phyloP scores from a whole-genome alignment of 2,797 vertebrate genomes.

The Xenops minutus region DNA sequence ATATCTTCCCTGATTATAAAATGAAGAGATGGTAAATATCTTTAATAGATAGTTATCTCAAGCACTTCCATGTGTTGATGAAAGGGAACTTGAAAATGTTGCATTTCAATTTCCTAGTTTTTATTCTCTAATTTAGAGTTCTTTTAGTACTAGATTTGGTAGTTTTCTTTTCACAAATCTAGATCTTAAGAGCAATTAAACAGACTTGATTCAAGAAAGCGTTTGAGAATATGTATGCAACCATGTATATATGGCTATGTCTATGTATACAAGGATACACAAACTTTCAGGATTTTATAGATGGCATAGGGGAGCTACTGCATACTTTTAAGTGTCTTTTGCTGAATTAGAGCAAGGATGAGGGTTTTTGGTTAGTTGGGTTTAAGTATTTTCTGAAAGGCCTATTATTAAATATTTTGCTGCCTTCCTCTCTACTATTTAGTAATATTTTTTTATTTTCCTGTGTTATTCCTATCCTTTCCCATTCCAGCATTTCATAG shows the following conservation, averaged over 20 bases:
- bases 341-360: not conserved
- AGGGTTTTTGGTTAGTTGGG: rapidly evolving
- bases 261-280: not conserved
- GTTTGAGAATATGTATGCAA: not conserved
- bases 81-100: not conserved
- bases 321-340: not conserved
- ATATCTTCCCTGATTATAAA: not conserved
- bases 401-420: not conserved
- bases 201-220: not conserved
- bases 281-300: not conserved
- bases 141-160: not conserved
- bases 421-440: not conserved
- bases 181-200: not conserved
- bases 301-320: not conserved
- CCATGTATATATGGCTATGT: not conserved
- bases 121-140: not conserved
- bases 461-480: not conserved
- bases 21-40: not conserved
- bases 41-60: not conserved
- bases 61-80: not conserved
- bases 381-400: not conserved
- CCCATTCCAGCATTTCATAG: not conserved
- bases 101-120: not conserved
- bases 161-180: not conserved
- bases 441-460: not conserved